Evolutionary conservation across 2,797 vertebrate genomes (phyloP), one percentile per base, ranked within the genome.

Genomic region (Epinephelus awoara): DNA sequence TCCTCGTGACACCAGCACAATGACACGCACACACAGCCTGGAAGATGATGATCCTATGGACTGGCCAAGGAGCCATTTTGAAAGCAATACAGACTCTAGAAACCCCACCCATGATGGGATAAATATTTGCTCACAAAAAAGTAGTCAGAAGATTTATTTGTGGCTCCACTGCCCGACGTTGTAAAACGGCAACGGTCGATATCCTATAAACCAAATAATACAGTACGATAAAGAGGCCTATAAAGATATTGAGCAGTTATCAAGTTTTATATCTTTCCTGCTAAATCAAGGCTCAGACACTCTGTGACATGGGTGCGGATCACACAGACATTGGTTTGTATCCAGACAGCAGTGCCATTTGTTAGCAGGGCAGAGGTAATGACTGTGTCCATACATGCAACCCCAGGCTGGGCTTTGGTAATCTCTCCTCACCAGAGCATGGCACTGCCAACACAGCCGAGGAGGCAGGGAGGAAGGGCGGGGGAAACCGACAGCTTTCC

Each of bases 341-440:
- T 87, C 80, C 79, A 89, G 79, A 83, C 62, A 70, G 73, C 76
- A 52, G 73, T 29, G 81, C 87, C 75, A 86, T 92, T 92, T 88
- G 86, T 93, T 89, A 88, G 86, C 72, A 72, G 86, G 87, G 79
- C 82, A 83, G 90, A 90, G 86, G 91, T 93, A 93, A 94, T 92
- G 88, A 91, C 84, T 86, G 86, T 86, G 89, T 92, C 92, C 90
- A 89, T 88, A 93, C 92, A 91, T 80, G 84, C 84, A 83, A 92
- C 93, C 93, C 84, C 85, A 23, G 94, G 92, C 94, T 77, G 86
- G 69, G 90, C 84, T 93, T 92, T 90, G 82, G 87, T 92, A 93
- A 95, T 94, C 91, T 93, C 89, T 89, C 88, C 85, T 88, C 88
- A 85, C 90, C 92, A 93, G 92, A 93, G 91, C 59, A 76, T 15